Conservation (phyloP, 1,140 invertebrate species). For the Plectrocnemia conspersa region DNA sequence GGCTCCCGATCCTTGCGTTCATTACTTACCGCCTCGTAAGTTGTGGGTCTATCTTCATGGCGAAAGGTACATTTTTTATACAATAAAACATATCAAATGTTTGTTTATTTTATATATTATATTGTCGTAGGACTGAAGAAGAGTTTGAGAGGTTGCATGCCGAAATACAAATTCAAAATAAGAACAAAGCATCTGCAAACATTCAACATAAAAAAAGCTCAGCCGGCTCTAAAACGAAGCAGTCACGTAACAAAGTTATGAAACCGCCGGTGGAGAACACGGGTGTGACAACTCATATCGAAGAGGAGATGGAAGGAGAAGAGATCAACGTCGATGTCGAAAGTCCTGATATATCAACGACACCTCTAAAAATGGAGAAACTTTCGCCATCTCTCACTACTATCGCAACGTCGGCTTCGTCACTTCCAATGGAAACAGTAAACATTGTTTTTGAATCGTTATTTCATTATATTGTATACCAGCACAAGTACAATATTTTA, state of each 20-base stretch:
- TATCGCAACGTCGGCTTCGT: neutral
- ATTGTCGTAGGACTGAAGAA: slow-evolving; percentile 58
- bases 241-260: slow-evolving; percentile 3
- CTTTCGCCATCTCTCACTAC: slow-evolving; percentile 1
- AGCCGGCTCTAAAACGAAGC: neutral
- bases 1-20: slow-evolving; percentile 84
- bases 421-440: neutral
- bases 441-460: too few species aligned
- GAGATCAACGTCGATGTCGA: slow-evolving; percentile 32
- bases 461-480: too few species aligned
- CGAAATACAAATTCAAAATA: slow-evolving; percentile 57
- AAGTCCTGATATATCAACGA: slow-evolving; percentile 10
- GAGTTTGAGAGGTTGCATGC: slow-evolving; percentile 66
- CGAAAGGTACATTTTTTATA: slow-evolving; percentile 42
- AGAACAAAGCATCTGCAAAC: slow-evolving; percentile 8
- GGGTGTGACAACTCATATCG: neutral
- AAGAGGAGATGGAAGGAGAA: slow-evolving; percentile 19
- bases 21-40: slow-evolving; percentile 83
- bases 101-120: too few species aligned
- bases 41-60: slow-evolving; percentile 88
- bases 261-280: neutral
- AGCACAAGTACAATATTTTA: too few species aligned
- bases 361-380: neutral
- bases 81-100: too few species aligned
- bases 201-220: slow-evolving; percentile 11